Conservation (phyloP, 2,797 vertebrate species). For the Spea hammondii region DNA sequence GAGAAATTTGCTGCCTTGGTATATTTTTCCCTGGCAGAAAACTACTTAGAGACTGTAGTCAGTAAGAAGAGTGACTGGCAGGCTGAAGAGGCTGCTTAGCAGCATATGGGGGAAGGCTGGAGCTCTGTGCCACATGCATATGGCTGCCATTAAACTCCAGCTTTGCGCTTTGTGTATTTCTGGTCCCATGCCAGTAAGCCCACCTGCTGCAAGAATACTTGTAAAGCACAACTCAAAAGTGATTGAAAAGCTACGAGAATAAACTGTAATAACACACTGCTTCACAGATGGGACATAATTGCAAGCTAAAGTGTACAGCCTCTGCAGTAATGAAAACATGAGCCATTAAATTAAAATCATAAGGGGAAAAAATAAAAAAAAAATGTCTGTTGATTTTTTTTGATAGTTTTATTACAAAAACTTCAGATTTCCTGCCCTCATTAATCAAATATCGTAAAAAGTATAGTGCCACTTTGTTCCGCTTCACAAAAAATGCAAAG, state of each 20-base stretch:
- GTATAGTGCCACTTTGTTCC: conserved; percentile 72
- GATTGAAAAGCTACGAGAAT: conserved; percentile 84
- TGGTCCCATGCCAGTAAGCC: conserved; percentile 78
- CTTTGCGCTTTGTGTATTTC: conserved; percentile 78
- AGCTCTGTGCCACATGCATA: conserved; percentile 73
- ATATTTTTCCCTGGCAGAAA: conserved; percentile 81
- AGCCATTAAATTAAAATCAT: conserved; percentile 85
- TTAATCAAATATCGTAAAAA: conserved; percentile 80
- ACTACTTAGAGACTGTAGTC: conserved; percentile 78
- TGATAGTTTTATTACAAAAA: conserved; percentile 84
- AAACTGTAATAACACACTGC: conserved; percentile 83
- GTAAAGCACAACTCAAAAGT: conserved; percentile 84
- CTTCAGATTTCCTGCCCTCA: conserved; percentile 84
- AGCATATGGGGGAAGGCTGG: conserved; percentile 79
- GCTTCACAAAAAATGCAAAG: conserved; percentile 70
- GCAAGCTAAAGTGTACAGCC: conserved; percentile 81
- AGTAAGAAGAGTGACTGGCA: conserved; percentile 80
- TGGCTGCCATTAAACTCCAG: conserved; percentile 80
- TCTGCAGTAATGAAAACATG: conserved; percentile 80
- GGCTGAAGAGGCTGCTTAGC: conserved; percentile 75
- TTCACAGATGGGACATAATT: conserved; percentile 83
- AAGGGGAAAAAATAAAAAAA: conserved; percentile 75
- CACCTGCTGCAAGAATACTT: conserved; percentile 85
- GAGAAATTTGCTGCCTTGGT: conserved; percentile 86
- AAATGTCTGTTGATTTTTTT: conserved; percentile 76